phyloP scores from a whole-genome alignment of 2,888 invertebrate genomes.

The Aphelenchoides bicaudatus region DNA sequence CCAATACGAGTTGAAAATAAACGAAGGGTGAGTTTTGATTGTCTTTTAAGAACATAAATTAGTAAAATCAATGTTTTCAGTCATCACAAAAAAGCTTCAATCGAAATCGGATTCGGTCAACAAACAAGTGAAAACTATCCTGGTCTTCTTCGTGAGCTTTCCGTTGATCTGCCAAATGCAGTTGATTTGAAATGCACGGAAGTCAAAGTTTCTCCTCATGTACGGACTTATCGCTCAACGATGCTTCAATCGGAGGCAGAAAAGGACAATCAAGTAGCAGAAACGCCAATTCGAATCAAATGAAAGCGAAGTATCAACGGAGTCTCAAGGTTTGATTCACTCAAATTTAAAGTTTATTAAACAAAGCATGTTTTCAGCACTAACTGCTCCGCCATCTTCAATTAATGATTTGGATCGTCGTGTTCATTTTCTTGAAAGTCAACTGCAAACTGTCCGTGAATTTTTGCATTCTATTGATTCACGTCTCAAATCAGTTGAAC shows the following conservation, averaged over 20 bases:
- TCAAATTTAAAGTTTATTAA: too few species aligned
- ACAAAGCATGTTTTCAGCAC: too few species aligned
- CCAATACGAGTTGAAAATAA: background rate
- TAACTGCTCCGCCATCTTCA: too few species aligned
- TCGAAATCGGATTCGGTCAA: conserved; percentile 12
- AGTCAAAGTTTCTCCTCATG: background rate
- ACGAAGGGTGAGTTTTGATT: background rate
- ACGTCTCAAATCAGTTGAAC: conserved; percentile 35
- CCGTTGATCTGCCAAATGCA: conserved; percentile 16
- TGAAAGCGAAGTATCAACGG: too few species aligned
- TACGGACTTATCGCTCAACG: background rate
- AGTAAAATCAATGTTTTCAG: conserved; percentile 8
- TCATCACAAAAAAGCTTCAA: background rate
- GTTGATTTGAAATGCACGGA: background rate
- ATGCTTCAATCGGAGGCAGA: conserved; percentile 4
- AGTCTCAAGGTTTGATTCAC: too few species aligned
- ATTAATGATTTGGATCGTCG: conserved; percentile 21
- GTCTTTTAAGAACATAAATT: background rate
- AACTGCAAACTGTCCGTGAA: conserved; percentile 28
- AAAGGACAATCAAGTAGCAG: background rate
- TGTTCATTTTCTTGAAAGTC: conserved; percentile 29
- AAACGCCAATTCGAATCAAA: background rate
- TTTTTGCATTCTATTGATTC: conserved; percentile 32
- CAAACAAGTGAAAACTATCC: conserved; percentile 17
- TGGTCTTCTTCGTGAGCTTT: conserved; percentile 20